phyloP scores from a whole-genome alignment of 2,888 invertebrate genomes.

The Chromoteleia sp. region DNA sequence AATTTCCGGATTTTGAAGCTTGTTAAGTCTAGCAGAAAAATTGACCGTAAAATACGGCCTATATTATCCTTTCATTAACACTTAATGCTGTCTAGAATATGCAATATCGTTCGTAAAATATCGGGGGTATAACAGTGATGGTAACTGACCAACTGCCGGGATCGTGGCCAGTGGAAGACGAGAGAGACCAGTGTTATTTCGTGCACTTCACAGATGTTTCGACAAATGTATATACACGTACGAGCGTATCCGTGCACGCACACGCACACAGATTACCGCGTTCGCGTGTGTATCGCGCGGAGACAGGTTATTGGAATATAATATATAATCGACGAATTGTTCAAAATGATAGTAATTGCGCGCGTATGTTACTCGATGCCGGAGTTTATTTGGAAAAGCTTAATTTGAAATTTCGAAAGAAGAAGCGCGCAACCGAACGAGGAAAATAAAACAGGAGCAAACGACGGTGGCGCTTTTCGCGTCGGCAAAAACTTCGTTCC shows the following conservation, averaged over 20 bases:
- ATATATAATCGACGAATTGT: conserved; percentile 63
- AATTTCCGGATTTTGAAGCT: conserved; percentile 5
- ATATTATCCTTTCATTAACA: conserved; percentile 59
- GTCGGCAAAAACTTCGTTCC: too few relatives aligned
- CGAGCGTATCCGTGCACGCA: conserved; percentile 1
- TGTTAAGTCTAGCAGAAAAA: conserved; percentile 23
- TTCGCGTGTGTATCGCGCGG: conserved; percentile 16
- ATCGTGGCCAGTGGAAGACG: conserved; percentile 53
- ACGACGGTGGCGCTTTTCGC: too few relatives aligned
- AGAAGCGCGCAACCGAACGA: not conserved
- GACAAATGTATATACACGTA: conserved; percentile 36
- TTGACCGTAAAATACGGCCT: conserved; percentile 22
- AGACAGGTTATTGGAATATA: conserved; percentile 54
- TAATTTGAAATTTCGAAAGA: conserved; percentile 15
- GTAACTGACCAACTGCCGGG: conserved; percentile 64
- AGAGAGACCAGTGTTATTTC: conserved; percentile 60
- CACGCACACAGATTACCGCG: conserved; percentile 51
- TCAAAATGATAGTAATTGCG: conserved; percentile 47
- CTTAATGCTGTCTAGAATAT: conserved; percentile 57
- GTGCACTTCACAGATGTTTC: conserved; percentile 65
- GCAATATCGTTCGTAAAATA: conserved; percentile 61
- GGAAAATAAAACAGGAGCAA: not conserved
- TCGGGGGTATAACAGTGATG: conserved; percentile 46
- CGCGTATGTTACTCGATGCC: conserved; percentile 29
- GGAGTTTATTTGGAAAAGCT: conserved; percentile 42